These are phyloP conservation scores for Megalurothrips usitatus DNA, from an alignment of 2,888 invertebrate species.

Conservation along the genomic window DNA sequence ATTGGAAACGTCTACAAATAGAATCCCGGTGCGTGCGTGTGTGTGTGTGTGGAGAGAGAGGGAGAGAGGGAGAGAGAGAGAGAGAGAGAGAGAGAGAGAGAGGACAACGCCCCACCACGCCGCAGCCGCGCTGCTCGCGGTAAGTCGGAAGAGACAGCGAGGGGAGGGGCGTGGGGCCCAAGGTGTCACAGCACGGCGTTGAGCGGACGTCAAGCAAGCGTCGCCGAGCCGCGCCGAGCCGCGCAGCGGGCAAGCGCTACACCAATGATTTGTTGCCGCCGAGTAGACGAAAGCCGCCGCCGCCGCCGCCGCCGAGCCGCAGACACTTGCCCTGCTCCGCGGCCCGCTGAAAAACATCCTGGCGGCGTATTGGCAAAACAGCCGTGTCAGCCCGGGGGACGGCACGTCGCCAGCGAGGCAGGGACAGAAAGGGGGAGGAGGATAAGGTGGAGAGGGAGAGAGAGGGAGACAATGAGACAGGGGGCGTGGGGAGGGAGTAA, in stretches of 20 bases:
- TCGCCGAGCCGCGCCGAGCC: not conserved
- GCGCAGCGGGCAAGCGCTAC: not conserved
- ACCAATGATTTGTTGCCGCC: not conserved
- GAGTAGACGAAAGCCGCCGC: not conserved
- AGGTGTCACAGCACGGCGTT: not conserved
- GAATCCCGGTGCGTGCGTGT: not conserved
- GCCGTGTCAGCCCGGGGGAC: not conserved
- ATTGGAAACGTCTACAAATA: conserved; percentile 20
- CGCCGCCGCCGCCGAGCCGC: too few relatives aligned
- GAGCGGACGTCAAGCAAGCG: not conserved
- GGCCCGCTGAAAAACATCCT: not conserved
- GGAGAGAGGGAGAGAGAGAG: not conserved
- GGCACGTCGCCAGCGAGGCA: conserved; percentile 5
- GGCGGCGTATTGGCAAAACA: not conserved
- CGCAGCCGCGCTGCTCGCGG: not conserved
- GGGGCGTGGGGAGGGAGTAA: too few relatives aligned
- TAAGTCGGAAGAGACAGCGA: not conserved
- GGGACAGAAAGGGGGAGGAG: not conserved
- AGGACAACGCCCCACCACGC: not conserved
- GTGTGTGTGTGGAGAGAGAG: too few relatives aligned
- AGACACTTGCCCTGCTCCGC: too few relatives aligned
- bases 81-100: too few relatives aligned
- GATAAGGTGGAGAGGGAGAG: not conserved
- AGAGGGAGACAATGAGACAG: too few relatives aligned
- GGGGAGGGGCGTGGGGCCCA: not conserved